These are phyloP conservation scores for Formicarius rufipectus DNA, from an alignment of 2,113 vertebrate genomes.

Conservation along the genomic window DNA sequence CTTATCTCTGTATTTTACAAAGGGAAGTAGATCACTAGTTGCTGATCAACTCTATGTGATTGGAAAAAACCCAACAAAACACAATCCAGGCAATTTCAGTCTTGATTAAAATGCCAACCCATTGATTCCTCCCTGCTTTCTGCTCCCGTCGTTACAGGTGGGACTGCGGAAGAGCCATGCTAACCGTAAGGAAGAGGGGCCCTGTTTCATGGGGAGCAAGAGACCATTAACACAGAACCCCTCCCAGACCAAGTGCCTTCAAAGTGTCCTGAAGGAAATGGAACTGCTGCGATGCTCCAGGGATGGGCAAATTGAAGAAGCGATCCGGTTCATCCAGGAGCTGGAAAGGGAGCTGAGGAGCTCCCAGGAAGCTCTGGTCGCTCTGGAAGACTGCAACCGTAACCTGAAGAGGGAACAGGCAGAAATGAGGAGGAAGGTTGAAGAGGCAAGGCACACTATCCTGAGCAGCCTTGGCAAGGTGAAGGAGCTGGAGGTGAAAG, in stretches of 20 bases:
- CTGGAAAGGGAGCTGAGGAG: constrained; percentile 83
- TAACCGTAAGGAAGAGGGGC: constrained; percentile 73
- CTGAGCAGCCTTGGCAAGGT: constrained; percentile 86
- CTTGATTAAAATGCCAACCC: neutral
- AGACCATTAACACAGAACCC: constrained; percentile 26
- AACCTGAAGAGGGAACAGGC: constrained; percentile 82
- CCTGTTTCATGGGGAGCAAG: constrained; percentile 71
- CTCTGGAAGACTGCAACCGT: constrained; percentile 82
- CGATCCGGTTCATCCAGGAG: constrained; percentile 77
- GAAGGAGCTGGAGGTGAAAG: constrained; percentile 87
- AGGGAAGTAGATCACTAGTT: neutral
- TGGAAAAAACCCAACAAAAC: neutral
- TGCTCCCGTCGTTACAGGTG: constrained; percentile 73
- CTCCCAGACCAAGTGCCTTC: constrained; percentile 69
- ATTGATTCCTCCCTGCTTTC: neutral
- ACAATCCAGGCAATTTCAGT: neutral
- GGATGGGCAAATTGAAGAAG: constrained; percentile 81
- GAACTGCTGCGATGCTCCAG: constrained; percentile 78
- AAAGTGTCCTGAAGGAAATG: constrained; percentile 78
- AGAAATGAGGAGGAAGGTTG: constrained; percentile 86
- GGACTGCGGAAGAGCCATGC: constrained; percentile 89
- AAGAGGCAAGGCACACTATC: constrained; percentile 84
- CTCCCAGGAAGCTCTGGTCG: constrained; percentile 74
- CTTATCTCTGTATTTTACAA: neutral
- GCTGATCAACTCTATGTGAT: neutral